Base-by-base conservation (phyloP, 2,797 vertebrate genomes). In the Notolabrus celidotus region DNA sequence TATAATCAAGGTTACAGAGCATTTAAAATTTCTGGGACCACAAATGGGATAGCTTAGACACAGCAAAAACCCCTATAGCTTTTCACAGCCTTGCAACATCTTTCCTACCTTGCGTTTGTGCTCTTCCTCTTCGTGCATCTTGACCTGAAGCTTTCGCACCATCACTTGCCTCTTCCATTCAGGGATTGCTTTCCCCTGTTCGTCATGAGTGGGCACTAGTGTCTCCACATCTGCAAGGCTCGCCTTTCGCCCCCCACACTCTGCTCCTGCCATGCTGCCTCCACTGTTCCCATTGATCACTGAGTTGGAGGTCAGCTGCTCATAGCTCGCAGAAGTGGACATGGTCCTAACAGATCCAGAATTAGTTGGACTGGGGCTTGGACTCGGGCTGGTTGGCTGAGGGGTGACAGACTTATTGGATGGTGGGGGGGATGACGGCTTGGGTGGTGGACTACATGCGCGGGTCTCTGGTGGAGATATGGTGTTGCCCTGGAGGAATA, bases 121-220 rank as follows among this genome's bases (percentile, higher is more conserved):
- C 52, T 98, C 96, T 34, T 99, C 97, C 75, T 99, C 97, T 68
- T 99, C 97, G 77, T 99, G 97, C 89, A 98, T 96, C 90, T 97
- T 98, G 79, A 93, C 92, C 85, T 98, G 97, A 67, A 99, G 93
- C 88, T 99, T 99, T 4, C 97, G 94, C 65, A 97, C 95, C 97
- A 98, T 98, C 91, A 98, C 96, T 88, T 98, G 97, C 41, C 97
- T 93, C 88, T 97, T 98, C 97, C 97, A 98, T 77, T 98, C 97
- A 0, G 97, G 97, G 75, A 98, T 97, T 31, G 96, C 89, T 74
- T 95, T 93, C 20, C 96, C 97, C 89, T 97, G 96, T 88, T 98
- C 97, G 0, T 98, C 97, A 0, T 94, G 94, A 7, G 95, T 97
- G 67, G 98, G 98, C 60, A 99, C 93, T 42, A 99, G 90, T 0